phyloP scores from a whole-genome alignment of 2,888 invertebrate species.

The Antheraea assamensis region DNA sequence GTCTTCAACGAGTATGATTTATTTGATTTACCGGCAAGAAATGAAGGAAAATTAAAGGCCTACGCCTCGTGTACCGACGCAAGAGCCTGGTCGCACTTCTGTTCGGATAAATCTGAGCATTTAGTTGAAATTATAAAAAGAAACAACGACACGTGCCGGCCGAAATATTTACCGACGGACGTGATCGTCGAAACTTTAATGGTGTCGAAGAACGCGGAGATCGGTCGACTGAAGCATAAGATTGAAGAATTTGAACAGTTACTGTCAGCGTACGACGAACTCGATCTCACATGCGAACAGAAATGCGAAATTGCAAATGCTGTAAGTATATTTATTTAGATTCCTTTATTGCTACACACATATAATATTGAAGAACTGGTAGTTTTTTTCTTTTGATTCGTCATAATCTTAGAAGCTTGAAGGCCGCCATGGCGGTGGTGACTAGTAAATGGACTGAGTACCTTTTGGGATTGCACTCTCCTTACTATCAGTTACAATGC shows the following conservation, averaged over 20 bases:
- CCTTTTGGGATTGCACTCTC: too few species aligned
- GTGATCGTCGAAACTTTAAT: conserved; percentile 73
- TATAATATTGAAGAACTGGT: too few species aligned
- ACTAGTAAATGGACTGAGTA: too few species aligned
- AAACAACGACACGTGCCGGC: conserved; percentile 63
- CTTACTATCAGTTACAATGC: too few species aligned
- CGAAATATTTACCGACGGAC: conserved; percentile 70
- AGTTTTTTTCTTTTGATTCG: too few species aligned
- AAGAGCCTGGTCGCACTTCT: conserved; percentile 81
- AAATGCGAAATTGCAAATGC: conserved; percentile 71
- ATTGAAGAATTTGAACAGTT: conserved; percentile 75
- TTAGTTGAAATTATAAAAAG: conserved; percentile 79
- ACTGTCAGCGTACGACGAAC: conserved; percentile 66
- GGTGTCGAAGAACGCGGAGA: conserved; percentile 77
- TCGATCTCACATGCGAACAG: conserved; percentile 70
- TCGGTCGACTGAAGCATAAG: conserved; percentile 69
- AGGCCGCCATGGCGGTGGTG: too few species aligned
- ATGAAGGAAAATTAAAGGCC: conserved; percentile 81
- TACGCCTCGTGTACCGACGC: conserved; percentile 82
- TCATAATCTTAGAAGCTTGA: too few species aligned
- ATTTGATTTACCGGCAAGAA: conserved; percentile 68
- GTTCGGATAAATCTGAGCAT: conserved; percentile 80
- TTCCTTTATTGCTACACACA: neutral
- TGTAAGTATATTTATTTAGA: conserved; percentile 47
- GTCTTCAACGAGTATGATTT: conserved; percentile 75